Conservation (phyloP, 92 coral and sea anemone genomes). For the Phenganax subtilis region DNA sequence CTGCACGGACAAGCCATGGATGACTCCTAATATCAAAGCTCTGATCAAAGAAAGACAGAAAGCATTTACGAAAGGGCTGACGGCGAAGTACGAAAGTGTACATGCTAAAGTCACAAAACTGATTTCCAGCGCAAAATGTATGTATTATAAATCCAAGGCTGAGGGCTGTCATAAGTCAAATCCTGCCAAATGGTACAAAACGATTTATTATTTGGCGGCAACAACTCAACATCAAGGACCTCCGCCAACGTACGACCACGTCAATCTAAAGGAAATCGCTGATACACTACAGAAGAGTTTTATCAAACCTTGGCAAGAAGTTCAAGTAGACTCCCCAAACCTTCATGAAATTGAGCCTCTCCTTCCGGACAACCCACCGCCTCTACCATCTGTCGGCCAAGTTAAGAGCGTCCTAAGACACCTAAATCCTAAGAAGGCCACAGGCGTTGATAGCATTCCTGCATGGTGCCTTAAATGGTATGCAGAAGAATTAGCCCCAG, state of each 20-base stretch:
- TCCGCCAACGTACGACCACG: no score
- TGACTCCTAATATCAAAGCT: no score
- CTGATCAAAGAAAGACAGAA: no score
- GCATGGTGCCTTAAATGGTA: neutral
- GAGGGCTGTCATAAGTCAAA: neutral
- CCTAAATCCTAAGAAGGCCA: neutral
- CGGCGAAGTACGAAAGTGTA: neutral
- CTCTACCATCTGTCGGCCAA: neutral
- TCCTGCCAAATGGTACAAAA: conserved; percentile 78
- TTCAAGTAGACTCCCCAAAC: neutral
- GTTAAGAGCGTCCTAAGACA: neutral
- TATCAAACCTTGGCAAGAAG: neutral
- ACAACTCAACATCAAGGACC: neutral
- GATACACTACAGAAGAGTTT: no score
- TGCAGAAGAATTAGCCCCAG: neutral
- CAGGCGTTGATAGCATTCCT: neutral
- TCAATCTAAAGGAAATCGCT: no score
- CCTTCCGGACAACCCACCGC: neutral
- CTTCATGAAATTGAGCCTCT: neutral
- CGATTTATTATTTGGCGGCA: conserved; percentile 69
- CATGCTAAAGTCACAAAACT: neutral
- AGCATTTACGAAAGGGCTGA: no score
- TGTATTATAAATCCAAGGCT: neutral
- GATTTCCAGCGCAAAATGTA: neutral
- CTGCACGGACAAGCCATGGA: no score